phyloP scores from a whole-genome alignment of 2,888 invertebrate genomes.

The Dryococelus australis region DNA sequence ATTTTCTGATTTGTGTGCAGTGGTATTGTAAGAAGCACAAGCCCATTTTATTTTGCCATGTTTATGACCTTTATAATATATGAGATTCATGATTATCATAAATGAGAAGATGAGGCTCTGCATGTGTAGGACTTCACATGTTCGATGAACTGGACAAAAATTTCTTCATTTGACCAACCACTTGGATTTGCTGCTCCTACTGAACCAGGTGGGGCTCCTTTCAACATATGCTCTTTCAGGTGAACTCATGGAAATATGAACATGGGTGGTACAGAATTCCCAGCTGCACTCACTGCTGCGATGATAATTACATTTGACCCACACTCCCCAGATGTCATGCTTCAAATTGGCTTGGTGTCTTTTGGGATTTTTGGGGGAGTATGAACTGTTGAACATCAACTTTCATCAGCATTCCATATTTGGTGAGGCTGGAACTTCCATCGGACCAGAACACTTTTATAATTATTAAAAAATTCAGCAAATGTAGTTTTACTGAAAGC shows the following conservation, averaged over 20 bases:
- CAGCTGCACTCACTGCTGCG: constrained; percentile 53
- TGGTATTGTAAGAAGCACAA: constrained; percentile 52
- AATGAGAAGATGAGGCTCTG: constrained; percentile 47
- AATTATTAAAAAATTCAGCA: constrained; percentile 48
- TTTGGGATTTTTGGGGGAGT: constrained; percentile 53
- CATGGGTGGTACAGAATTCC: constrained; percentile 55
- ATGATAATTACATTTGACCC: constrained; percentile 30
- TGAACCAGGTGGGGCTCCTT: constrained; percentile 53
- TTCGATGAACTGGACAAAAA: constrained; percentile 47
- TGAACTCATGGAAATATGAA: constrained; percentile 52
- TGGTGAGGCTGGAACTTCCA: constrained; percentile 36
- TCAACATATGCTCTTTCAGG: constrained; percentile 53
- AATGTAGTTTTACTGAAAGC: constrained; percentile 50
- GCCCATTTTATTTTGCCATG: constrained; percentile 53
- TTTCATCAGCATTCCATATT: constrained; percentile 58
- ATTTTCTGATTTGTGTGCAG: constrained; percentile 54
- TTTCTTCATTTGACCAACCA: constrained; percentile 51
- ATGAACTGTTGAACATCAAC: constrained; percentile 57
- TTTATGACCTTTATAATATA: constrained; percentile 49
- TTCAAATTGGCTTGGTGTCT: constrained; percentile 56
- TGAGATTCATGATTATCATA: constrained; percentile 51
- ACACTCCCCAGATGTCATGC: constrained; percentile 56
- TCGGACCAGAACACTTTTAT: constrained; percentile 43
- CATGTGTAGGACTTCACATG: constrained; percentile 44
- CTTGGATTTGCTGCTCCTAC: constrained; percentile 49